A percentile compares a stretch with the other conserved stretches of the same genome.
phyloP scores from a whole-genome alignment of 2,888 invertebrate genomes.

The Coenonympha arcania region DNA sequence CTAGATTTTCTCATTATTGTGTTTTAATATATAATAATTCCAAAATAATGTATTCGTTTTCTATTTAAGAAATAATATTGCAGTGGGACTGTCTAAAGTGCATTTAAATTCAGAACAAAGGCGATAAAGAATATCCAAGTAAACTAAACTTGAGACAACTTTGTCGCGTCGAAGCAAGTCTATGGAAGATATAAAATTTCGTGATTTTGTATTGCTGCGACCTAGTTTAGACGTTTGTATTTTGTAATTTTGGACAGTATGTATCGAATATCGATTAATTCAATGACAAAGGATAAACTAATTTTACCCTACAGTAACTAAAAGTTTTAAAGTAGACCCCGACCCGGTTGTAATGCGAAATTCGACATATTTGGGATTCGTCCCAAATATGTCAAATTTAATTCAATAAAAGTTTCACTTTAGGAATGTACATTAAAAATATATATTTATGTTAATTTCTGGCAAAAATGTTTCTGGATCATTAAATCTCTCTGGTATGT shows the following conservation, averaged over 20 bases:
- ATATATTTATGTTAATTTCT: no score
- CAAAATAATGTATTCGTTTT: background rate
- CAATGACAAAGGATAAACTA: no score
- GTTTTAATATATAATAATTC: background rate
- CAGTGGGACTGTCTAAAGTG: background rate
- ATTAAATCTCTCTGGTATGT: no score
- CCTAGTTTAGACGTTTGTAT: background rate
- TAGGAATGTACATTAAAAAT: no score
- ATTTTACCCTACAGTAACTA: no score
- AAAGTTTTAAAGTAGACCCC: no score
- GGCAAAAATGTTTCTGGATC: no score
- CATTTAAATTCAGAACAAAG: background rate
- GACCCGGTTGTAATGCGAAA: no score
- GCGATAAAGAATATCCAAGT: background rate
- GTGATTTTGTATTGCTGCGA: background rate
- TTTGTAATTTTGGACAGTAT: background rate
- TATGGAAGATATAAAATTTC: background rate
- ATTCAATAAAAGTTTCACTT: no score
- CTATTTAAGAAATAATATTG: background rate
- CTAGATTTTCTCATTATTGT: background rate
- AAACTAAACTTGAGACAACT: background rate
- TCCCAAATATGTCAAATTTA: no score
- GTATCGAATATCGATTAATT: no score
- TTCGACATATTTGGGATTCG: no score
- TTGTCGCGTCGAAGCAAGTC: conserved; percentile 1